Conservation (phyloP, 92 coral and sea anemone species). For the Pocillopora meandrina region DNA sequence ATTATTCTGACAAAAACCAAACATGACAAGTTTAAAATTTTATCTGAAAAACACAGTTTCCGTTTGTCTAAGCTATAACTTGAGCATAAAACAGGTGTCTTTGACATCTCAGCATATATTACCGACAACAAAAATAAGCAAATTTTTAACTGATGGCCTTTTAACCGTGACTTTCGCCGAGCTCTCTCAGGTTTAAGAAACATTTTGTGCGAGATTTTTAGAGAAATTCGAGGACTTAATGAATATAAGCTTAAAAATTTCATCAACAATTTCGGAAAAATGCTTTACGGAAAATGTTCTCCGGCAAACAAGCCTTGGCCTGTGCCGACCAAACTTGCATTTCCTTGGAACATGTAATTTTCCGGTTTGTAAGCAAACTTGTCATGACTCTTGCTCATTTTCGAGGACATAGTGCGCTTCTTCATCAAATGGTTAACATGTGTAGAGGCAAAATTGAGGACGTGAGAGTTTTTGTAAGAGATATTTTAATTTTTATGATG, state of each 20-base stretch:
- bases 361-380: no score
- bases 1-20: slow-evolving; percentile 6
- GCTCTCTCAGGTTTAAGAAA: neutral
- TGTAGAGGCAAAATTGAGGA: neutral
- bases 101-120: slow-evolving; percentile 22
- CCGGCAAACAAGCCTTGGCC: neutral
- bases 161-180: neutral
- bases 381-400: no score
- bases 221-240: neutral
- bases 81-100: slow-evolving; percentile 26
- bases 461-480: neutral
- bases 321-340: neutral
- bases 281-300: neutral
- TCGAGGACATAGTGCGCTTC: no score
- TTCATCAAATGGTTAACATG: no score
- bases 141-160: slow-evolving; percentile 14
- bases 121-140: slow-evolving; percentile 16
- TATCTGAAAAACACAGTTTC: slow-evolving; percentile 6
- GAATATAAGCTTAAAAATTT: neutral
- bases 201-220: neutral
- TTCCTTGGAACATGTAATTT: neutral
- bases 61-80: neutral
- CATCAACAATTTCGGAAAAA: neutral
- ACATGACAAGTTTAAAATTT: slow-evolving; percentile 9
- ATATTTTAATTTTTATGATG: no score